These are phyloP conservation scores for Acanthosepion pharaonis DNA, from an alignment of 2,888 invertebrate genomes.

Conservation along the genomic window DNA sequence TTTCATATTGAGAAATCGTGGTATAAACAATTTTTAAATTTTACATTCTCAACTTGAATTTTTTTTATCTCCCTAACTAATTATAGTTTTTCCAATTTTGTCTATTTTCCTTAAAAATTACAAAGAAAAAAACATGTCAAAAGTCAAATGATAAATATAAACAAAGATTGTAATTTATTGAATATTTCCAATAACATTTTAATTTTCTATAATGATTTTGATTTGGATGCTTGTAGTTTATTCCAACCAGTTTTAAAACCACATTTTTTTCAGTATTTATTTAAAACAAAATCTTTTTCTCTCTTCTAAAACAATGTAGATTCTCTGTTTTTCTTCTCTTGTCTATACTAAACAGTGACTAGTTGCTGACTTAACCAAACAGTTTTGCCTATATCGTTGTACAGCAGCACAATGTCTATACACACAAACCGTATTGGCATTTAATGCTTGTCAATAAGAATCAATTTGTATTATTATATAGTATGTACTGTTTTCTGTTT, in stretches of 20 bases:
- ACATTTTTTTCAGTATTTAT: neutral
- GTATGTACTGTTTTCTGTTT: neutral
- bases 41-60: neutral
- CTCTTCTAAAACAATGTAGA: neutral
- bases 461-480: neutral
- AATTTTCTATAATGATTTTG: neutral
- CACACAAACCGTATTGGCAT: neutral
- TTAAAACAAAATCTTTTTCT: neutral
- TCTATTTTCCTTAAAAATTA: neutral
- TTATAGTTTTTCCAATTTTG: neutral
- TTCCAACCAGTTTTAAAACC: neutral
- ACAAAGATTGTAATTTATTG: neutral
- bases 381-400: neutral
- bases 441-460: neutral
- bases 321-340: neutral
- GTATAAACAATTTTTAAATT: neutral
- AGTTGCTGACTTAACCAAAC: neutral
- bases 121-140: neutral
- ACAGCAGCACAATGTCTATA: constrained; percentile 23
- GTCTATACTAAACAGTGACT: neutral
- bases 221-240: neutral
- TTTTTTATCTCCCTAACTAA: too few species aligned
- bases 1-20: neutral
- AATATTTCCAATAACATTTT: neutral
- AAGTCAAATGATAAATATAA: neutral